These are phyloP conservation scores for Pristionchus entomophagus DNA, from an alignment of 2,888 invertebrate genomes.

Conservation along the genomic window DNA sequence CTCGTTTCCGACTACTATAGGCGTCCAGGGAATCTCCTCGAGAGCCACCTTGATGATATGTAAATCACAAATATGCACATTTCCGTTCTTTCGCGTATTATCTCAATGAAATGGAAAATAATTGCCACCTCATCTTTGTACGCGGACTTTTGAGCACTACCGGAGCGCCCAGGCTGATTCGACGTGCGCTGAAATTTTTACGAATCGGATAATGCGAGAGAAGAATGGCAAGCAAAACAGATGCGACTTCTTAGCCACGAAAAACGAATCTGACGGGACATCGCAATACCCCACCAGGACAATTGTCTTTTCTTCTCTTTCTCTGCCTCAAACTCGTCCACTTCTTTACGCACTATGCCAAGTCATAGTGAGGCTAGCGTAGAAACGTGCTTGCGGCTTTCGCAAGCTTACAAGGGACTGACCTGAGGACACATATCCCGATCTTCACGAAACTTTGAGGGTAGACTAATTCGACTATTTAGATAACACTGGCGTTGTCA, in stretches of 20 bases:
- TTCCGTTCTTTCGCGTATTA: not conserved
- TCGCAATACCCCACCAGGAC: not conserved
- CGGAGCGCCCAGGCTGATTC: not conserved
- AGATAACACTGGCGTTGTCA: no score
- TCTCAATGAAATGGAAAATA: not conserved
- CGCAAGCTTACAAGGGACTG: no score
- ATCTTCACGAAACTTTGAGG: no score
- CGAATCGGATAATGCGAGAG: not conserved
- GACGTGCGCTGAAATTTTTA: not conserved
- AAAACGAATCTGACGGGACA: not conserved
- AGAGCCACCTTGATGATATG: not conserved
- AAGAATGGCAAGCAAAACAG: not conserved
- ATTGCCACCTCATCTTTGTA: not conserved
- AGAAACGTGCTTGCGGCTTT: no score
- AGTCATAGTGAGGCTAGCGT: not conserved
- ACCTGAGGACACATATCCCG: no score
- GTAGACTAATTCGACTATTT: no score
- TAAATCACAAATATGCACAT: not conserved
- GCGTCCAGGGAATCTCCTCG: conserved; percentile 45
- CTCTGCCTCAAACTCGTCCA: no score
- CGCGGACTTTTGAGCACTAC: not conserved
- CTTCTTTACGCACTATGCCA: not conserved
- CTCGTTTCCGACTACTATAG: conserved; percentile 43
- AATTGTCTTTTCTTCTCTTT: not conserved
- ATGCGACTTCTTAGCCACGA: not conserved